Evolutionary conservation across 2,113 vertebrate genomes (phyloP), one percentile per base, ranked within the genome.

Genomic region (Collichthys lucidus): DNA sequence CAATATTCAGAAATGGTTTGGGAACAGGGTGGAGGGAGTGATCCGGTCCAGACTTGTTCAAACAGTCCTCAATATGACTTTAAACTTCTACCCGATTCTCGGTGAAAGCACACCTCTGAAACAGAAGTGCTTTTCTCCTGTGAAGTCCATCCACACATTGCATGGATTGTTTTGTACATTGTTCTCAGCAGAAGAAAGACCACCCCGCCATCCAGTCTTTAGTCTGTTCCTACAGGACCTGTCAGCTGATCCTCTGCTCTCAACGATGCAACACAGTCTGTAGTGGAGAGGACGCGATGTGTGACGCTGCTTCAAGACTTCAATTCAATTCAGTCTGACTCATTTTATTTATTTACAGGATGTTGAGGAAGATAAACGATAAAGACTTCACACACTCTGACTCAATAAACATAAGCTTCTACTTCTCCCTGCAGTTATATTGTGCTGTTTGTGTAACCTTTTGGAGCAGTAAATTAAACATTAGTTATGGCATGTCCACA

Each of bases 341-440:
- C 24, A 16, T 56, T 24, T 10, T 57, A 42, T 15, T 17, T 14
- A 67, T 77, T 77, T 67, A 59, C 53, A 69, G 17, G 47, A 40
- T 44, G 56, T 29, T 52, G 10, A 40, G 15, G 44, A 50, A 26
- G 44, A 24, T 40, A 17, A 60, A 19, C 53, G 46, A 19, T 19
- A 63, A 7, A 1, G 35, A 8, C 35, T 40, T 40, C 7, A 11
- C 61, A 46, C 35, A 17, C n/a, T 14, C 10, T 10, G 2, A 35
- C 15, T 17, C 8, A 60, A 1, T 35, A 29, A 59, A 2, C 3
- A 22, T 65, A 10, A 42, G 50, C 16, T 35, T 3, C 5, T 11
- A 35, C 22, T 22, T 40, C 35, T 0, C 35, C 35, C 35, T 40
- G 35, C 35, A 40, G 35, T 40, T 40, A 40, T 40, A 20, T 4